Evolutionary conservation across 1,140 invertebrate genomes (phyloP), one percentile per base, ranked within the genome.

Genomic region (Colletes latitarsis): DNA sequence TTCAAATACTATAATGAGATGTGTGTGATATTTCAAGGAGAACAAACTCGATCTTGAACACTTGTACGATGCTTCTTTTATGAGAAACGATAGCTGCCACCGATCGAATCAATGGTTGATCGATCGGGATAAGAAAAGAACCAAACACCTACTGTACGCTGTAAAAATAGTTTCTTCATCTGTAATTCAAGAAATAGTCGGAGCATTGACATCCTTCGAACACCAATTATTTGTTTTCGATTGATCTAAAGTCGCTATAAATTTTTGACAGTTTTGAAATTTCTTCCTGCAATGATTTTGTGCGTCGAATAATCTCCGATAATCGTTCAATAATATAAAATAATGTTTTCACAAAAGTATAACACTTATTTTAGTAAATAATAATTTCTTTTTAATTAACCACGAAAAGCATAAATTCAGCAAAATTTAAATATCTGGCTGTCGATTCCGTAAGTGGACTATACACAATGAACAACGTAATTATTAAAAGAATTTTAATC

Each of bases 401-500:
- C 30, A 30, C 30, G 30, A 30, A 30, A 30, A 30, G 30, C 30
- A 30, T 30, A 30, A 30, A 30, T 30, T 30, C 30, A 2, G 2
- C 30, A 0, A 30, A 30, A 30, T 30, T 30, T 30, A 30, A 30
- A 30, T 30, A 30, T 30, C 30, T 30, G 30, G 30, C 30, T 30
- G 30, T 30, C 30, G 30, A 2, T 30, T 30, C 0, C 30, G 4
- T 62, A 73, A 62, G 71, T 55, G 57, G 71, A 73, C 49, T 71
- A 30, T 30, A 39, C 41, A 57, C 6, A 39, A 17, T 41, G 71
- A 57, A 57, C n/a, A 6, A 62, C 43, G 46, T 30, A 30, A 30
- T 73, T 43, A 57, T 73, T 62, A 57, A 76, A 67, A 30, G 21
- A 74, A 53, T 53, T 41, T 39, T 41, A 39, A 63, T 19, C 43